A percentile compares a stretch with the other conserved stretches of the same genome.
phyloP scores from a whole-genome alignment of 2,113 vertebrate genomes.

The Rhadina sibilatrix region DNA sequence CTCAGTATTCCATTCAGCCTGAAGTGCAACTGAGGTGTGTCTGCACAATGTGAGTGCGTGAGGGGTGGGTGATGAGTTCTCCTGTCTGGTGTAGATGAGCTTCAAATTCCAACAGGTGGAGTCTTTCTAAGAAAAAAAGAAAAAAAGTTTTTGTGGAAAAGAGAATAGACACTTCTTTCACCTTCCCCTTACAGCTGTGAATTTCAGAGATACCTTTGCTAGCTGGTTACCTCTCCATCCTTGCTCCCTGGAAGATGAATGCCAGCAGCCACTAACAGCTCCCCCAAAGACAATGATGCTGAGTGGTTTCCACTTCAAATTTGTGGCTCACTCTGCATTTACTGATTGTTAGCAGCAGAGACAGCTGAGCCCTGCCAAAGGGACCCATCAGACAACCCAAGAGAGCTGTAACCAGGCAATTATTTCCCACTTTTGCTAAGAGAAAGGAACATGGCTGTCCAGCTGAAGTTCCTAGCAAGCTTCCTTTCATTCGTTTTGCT shows the following conservation, averaged over 20 bases:
- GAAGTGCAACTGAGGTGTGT: not conserved
- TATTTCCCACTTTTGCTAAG: not conserved
- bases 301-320: not conserved
- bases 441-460: not conserved
- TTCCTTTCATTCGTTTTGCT: not conserved
- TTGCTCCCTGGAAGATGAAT: not conserved
- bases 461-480: not conserved
- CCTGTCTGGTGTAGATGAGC: not conserved
- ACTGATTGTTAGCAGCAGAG: not conserved
- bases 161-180: not conserved
- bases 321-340: not conserved
- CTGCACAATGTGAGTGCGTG: too few relatives aligned
- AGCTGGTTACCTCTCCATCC: not conserved
- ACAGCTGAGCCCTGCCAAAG: not conserved
- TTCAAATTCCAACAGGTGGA: not conserved
- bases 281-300: not conserved
- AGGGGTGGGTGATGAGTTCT: not conserved
- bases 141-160: not conserved
- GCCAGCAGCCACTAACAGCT: not conserved
- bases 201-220: not conserved
- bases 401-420: not conserved
- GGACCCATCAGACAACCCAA: not conserved
- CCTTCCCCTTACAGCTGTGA: not conserved
- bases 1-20: not conserved
- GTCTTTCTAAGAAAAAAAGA: not conserved